phyloP scores from a whole-genome alignment of 2,113 vertebrate genomes.

The Archilochus colubris region DNA sequence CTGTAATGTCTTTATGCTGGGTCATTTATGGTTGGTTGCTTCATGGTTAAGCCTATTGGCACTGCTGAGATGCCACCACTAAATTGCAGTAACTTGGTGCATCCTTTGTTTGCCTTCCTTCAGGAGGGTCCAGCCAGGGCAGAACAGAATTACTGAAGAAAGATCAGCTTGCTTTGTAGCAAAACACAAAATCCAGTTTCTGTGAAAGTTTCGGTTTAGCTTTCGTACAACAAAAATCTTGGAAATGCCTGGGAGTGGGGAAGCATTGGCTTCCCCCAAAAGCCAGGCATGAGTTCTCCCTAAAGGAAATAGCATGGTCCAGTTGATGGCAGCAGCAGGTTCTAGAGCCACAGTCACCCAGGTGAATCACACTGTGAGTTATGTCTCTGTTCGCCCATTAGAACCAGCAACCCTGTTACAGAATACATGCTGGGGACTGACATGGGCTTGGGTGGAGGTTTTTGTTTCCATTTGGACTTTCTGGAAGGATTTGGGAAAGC shows the following conservation, averaged over 20 bases:
- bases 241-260: rapidly evolving
- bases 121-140: background rate
- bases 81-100: background rate
- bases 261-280: background rate
- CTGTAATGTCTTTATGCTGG: background rate
- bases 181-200: background rate
- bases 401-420: background rate
- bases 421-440: rapidly evolving
- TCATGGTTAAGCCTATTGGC: background rate
- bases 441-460: background rate
- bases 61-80: background rate
- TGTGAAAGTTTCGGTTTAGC: background rate
- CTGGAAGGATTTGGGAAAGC: background rate
- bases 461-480: background rate
- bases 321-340: background rate
- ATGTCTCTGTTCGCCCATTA: background rate
- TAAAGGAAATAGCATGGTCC: rapidly evolving
- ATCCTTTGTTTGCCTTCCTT: rapidly evolving
- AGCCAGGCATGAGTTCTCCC: background rate
- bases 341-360: background rate
- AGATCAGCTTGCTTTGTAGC: background rate
- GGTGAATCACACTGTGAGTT: background rate
- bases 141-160: background rate
- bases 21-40: background rate
- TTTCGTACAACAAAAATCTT: background rate